Base-by-base conservation (phyloP, 2,888 invertebrate species). In the Prenolepis imparis region DNA sequence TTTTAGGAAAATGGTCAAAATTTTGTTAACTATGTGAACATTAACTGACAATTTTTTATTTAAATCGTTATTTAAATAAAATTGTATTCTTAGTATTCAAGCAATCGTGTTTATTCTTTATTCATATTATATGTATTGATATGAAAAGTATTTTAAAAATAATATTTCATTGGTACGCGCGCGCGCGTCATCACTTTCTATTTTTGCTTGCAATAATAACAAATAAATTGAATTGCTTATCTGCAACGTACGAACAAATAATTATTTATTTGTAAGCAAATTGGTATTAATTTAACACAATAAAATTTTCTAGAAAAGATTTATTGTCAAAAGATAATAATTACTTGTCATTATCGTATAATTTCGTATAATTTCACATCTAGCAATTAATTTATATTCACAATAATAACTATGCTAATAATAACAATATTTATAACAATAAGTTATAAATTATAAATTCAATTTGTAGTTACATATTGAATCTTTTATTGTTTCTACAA, bases 191-290 rank as follows among this genome's bases (percentile, higher is more conserved):
- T 0, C n/a, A 52, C 2, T 0, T 52, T 52, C n/a, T 52, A n/a
- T n/a, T 52, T 52, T 52, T 52, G n/a, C n/a, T 52, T 52, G 48
- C n/a, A 52, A 52, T 52, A n/a, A 52, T 52, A 52, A n/a, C n/a
- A 52, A 52, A 52, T 52, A 52, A 52, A 52, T 52, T 48, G 18
- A 52, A 8, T 8, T n/a, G 1, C 6, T 0, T 44, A 18, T 52
- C n/a, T n/a, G 18, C 48, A 52, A 52, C n/a, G n/a, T 52, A n/a
- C n/a, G n/a, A n/a, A n/a, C 8, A 2, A 52, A 52, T 6, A 52
- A 52, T 52, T 52, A 52, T 52, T 52, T 18, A 52, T n/a, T 52
- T 6, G n/a, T 52, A 18, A n/a, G 8, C 8, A n/a, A 48, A 52
- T 8, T 6, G n/a, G 18, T 48, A 1, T 52, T 52, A 52, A 52